Evolutionary conservation across 2,113 vertebrate genomes (phyloP).

Genomic region (Petrocephalus microphthalmus): DNA sequence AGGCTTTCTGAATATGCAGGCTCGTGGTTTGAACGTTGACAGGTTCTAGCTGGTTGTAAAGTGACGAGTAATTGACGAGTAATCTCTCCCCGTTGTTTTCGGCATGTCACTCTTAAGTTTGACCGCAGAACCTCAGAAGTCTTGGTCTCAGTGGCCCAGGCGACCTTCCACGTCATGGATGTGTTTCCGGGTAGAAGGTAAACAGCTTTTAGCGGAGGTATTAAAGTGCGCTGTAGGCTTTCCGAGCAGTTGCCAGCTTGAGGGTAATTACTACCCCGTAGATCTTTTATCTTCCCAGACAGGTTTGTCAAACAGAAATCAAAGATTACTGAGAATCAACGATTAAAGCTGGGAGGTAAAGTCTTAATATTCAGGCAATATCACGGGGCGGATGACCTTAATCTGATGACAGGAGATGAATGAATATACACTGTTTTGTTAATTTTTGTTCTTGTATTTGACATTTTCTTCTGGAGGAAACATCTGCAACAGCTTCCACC

Average conservation of each 20-base stretch:
- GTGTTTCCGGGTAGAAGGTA: not conserved
- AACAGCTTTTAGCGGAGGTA: not conserved
- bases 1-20: not conserved
- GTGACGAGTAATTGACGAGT: not conserved
- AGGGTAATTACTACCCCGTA: not conserved
- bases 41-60: not conserved
- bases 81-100: not conserved
- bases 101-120: not conserved
- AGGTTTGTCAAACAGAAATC: not conserved
- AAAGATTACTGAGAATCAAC: not conserved
- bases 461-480: slow-evolving; percentile 11
- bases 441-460: not conserved
- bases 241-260: not conserved
- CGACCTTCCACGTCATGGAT: not conserved
- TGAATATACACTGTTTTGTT: not conserved
- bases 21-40: not conserved
- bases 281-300: not conserved
- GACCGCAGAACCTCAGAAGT: not conserved
- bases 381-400: not conserved
- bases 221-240: not conserved
- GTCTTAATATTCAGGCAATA: not conserved
- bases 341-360: not conserved
- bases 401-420: not conserved
- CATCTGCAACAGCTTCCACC: slow-evolving; percentile 18
- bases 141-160: not conserved